phyloP scores from a whole-genome alignment of 2,888 invertebrate genomes.

The Aelia acuminata region DNA sequence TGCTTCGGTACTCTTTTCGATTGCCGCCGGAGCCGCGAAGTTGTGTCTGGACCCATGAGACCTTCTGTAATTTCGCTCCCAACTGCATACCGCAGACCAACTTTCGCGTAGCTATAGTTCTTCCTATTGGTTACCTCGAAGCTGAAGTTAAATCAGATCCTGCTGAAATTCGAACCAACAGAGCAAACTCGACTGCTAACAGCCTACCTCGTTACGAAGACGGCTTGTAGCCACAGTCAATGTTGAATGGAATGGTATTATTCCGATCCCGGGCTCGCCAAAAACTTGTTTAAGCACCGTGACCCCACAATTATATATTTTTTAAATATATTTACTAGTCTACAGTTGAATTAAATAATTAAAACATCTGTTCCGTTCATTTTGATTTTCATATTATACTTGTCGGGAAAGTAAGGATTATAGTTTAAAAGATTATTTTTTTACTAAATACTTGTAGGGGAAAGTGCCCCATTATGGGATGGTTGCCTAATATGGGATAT shows the following conservation, averaged over 20 bases:
- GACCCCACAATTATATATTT: neutral
- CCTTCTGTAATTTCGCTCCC: conserved; percentile 8
- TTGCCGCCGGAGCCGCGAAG: neutral
- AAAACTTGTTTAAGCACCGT: neutral
- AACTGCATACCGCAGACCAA: conserved; percentile 34
- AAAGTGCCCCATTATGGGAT: too few relatives aligned
- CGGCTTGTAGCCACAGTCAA: neutral
- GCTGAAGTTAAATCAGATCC: conserved; percentile 45
- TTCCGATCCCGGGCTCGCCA: neutral
- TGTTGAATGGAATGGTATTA: neutral
- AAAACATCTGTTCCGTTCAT: neutral
- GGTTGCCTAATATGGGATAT: too few relatives aligned
- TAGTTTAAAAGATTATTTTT: too few relatives aligned
- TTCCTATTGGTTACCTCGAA: conserved; percentile 19
- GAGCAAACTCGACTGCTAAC: conserved; percentile 43
- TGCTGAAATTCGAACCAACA: conserved; percentile 7
- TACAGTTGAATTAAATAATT: neutral
- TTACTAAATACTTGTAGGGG: too few relatives aligned
- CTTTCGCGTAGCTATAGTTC: neutral
- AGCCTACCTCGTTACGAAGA: conserved; percentile 18
- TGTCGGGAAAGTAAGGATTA: too few relatives aligned
- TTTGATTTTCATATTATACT: neutral
- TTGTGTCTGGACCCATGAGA: neutral
- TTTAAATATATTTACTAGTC: too few relatives aligned
- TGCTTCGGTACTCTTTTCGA: neutral